A percentile compares a stretch with the other conserved stretches of the same genome.
Evolutionary conservation across 1,140 invertebrate species (phyloP).

Genomic region (Drosophila persimilis): DNA sequence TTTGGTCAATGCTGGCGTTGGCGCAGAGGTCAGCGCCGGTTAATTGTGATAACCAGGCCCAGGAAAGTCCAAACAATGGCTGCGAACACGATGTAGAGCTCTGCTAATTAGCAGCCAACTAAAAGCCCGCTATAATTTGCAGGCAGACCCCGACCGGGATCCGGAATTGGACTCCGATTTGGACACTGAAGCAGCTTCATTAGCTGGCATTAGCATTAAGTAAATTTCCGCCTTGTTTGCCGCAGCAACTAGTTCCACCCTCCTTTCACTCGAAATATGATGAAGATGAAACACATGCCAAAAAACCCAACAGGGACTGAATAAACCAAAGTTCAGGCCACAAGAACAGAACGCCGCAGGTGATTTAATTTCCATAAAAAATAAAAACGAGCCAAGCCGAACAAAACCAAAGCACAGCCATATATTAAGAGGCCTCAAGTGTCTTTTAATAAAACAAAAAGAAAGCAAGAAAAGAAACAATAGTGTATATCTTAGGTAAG

Average conservation of each 20-base stretch:
- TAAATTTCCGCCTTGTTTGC: slow-evolving; percentile 56
- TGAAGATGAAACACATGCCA: slow-evolving; percentile 79
- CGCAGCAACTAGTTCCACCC: not conserved
- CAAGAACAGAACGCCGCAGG: slow-evolving; percentile 59
- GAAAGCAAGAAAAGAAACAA: slow-evolving; percentile 12
- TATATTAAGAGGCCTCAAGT: slow-evolving; percentile 58
- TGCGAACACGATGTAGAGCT: slow-evolving; percentile 46
- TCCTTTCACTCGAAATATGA: slow-evolving; percentile 42
- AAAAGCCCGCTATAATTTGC: slow-evolving; percentile 70
- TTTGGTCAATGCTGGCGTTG: slow-evolving; percentile 32
- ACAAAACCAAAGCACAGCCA: slow-evolving; percentile 21
- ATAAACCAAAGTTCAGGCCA: slow-evolving; percentile 31
- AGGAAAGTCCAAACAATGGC: slow-evolving; percentile 51
- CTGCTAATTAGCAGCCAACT: slow-evolving; percentile 70
- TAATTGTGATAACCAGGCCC: slow-evolving; percentile 75
- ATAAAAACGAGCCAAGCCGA: slow-evolving; percentile 35
- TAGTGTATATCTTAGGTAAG: not conserved
- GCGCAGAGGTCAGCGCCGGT: slow-evolving; percentile 44
- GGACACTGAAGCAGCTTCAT: slow-evolving; percentile 60
- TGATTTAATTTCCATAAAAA: slow-evolving; percentile 63
- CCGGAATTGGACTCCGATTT: slow-evolving; percentile 48
- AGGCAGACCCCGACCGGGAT: slow-evolving; percentile 57
- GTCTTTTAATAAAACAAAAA: slow-evolving; percentile 65
- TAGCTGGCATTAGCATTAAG: slow-evolving; percentile 74
- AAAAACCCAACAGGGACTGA: slow-evolving; percentile 36